phyloP scores from a whole-genome alignment of 2,797 vertebrate species.

The Onychomys torridus region DNA sequence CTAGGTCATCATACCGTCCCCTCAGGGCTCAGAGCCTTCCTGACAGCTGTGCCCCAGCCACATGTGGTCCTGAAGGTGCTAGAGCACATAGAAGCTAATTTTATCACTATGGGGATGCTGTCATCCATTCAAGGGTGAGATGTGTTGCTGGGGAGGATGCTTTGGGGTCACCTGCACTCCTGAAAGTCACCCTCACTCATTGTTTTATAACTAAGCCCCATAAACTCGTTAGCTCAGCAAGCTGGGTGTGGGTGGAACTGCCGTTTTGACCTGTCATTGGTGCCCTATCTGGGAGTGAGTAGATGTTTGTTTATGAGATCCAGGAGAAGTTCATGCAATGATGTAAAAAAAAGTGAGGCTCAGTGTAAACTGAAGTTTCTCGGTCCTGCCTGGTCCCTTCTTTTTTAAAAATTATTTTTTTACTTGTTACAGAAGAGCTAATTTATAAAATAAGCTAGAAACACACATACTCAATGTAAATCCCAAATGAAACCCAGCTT shows the following conservation, averaged over 20 bases:
- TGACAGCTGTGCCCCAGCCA: background rate
- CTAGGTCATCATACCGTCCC: background rate
- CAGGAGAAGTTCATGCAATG: background rate
- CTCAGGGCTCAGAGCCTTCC: background rate
- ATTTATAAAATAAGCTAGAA: constrained; percentile 72
- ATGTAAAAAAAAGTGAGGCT: background rate
- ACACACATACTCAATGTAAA: constrained; percentile 62
- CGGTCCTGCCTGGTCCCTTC: too few relatives aligned
- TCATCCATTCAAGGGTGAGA: background rate
- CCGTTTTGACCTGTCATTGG: background rate
- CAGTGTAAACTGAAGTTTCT: too few relatives aligned
- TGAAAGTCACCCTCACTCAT: background rate
- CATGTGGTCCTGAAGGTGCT: background rate
- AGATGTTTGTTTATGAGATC: background rate
- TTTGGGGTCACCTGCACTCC: background rate
- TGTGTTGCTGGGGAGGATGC: background rate
- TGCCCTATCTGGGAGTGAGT: background rate
- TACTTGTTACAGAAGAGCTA: constrained; percentile 58
- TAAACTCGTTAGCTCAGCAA: background rate
- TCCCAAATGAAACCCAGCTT: constrained; percentile 57
- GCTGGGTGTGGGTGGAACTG: background rate
- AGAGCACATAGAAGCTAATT: background rate
- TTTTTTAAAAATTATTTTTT: too few relatives aligned
- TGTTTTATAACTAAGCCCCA: background rate
- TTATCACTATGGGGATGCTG: background rate